phyloP scores from a whole-genome alignment of 2,113 vertebrate species.

The Sialia sialis region DNA sequence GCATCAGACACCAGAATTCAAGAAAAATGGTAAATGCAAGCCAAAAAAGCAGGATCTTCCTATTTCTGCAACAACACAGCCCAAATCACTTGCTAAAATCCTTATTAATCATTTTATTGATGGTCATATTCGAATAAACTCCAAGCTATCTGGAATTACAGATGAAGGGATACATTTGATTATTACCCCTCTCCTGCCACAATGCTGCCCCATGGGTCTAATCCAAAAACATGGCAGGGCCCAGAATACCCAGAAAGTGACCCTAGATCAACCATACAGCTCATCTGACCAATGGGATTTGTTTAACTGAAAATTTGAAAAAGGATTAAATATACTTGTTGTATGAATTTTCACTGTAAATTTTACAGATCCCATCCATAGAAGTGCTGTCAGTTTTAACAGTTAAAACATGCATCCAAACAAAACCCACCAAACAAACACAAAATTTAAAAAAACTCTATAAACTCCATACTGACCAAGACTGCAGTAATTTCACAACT shows the following conservation, averaged over 20 bases:
- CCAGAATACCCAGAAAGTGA: neutral
- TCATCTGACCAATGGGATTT: neutral
- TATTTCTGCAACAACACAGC: neutral
- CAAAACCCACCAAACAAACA: neutral
- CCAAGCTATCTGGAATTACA: neutral
- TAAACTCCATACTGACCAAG: neutral
- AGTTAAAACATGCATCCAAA: neutral
- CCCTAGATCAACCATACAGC: neutral
- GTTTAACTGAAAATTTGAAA: neutral
- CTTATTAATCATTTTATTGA: neutral
- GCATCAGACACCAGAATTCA: neutral
- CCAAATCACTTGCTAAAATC: neutral
- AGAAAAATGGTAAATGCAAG: neutral
- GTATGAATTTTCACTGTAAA: neutral
- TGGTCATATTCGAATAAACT: neutral
- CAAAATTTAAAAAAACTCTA: accelerated
- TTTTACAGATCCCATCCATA: neutral
- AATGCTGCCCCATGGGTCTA: neutral
- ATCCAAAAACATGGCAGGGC: neutral
- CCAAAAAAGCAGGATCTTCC: neutral
- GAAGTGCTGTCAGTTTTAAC: neutral
- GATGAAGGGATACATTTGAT: neutral
- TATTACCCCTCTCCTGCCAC: neutral
- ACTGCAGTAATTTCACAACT: too few species aligned
- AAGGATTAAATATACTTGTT: neutral